Evolutionary conservation across 2,888 invertebrate genomes (phyloP).

Genomic region (Girardia tigrina): DNA sequence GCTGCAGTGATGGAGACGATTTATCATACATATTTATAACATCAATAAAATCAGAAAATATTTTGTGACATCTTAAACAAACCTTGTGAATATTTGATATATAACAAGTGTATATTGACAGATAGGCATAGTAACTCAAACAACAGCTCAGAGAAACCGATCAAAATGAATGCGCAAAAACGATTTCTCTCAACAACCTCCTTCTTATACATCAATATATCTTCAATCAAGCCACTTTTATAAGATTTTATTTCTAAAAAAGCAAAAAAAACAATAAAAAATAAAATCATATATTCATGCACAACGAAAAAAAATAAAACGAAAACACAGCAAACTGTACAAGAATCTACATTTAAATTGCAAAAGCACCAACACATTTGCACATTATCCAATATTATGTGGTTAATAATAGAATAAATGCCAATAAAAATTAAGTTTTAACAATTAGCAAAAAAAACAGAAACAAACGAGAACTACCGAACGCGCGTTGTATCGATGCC

Average conservation of each 20-base stretch:
- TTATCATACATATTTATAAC: neutral
- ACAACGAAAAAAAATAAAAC: neutral
- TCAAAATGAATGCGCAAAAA: conserved; percentile 1
- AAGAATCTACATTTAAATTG: neutral
- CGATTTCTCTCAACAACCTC: too few species aligned
- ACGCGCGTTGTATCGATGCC: too few species aligned
- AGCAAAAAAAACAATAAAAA: too few species aligned
- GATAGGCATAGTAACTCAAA: neutral
- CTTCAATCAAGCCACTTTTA: too few species aligned
- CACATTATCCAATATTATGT: neutral
- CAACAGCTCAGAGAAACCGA: neutral
- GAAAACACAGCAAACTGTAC: neutral
- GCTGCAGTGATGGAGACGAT: neutral
- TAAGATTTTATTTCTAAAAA: too few species aligned
- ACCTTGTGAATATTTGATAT: too few species aligned
- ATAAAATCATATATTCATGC: too few species aligned
- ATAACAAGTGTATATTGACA: neutral
- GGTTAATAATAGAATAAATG: neutral
- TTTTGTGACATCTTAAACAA: conserved; percentile 23
- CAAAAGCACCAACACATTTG: neutral
- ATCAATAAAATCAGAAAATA: neutral
- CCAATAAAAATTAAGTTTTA: neutral
- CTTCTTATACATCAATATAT: too few species aligned
- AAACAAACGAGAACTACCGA: too few species aligned
- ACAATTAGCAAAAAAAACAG: too few species aligned